A percentile compares a stretch with the other conserved stretches of the same genome.
These are phyloP conservation scores for Callocephalon fimbriatum DNA, from an alignment of 2,113 vertebrate species.

Conservation along the genomic window DNA sequence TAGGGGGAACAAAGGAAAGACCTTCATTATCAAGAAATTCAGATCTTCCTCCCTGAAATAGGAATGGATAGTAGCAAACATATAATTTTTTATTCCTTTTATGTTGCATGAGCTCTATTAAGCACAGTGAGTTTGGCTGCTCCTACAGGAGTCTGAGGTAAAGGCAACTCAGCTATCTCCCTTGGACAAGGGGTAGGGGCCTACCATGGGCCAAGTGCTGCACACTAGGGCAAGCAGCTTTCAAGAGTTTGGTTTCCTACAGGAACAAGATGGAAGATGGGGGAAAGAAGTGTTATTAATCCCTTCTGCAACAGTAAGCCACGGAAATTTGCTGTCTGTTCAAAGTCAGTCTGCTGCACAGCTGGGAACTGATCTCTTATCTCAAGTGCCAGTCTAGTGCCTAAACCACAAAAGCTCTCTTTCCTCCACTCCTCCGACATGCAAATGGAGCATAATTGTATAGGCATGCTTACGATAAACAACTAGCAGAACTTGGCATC, in stretches of 20 bases:
- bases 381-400: conserved; percentile 66
- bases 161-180: not conserved
- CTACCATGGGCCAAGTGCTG: not conserved
- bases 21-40: not conserved
- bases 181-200: not conserved
- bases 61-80: not conserved
- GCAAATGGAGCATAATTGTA: conserved; percentile 43
- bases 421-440: not conserved
- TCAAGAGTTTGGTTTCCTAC: not conserved
- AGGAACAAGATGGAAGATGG: conserved; percentile 7
- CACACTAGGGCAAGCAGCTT: accelerated
- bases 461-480: conserved; percentile 57
- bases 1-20: not conserved
- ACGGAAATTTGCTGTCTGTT: not conserved
- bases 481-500: conserved; percentile 50
- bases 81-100: not conserved
- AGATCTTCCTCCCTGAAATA: not conserved
- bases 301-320: conserved; percentile 21
- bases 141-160: not conserved
- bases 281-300: not conserved
- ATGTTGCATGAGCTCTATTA: not conserved
- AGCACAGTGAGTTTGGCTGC: not conserved
- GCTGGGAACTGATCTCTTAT: conserved; percentile 58
- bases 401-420: conserved; percentile 31
- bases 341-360: conserved; percentile 50